A percentile compares a stretch with the other conserved stretches of the same genome.
Conservation (phyloP, 2,888 invertebrate genomes). For the Volucella inflata region DNA sequence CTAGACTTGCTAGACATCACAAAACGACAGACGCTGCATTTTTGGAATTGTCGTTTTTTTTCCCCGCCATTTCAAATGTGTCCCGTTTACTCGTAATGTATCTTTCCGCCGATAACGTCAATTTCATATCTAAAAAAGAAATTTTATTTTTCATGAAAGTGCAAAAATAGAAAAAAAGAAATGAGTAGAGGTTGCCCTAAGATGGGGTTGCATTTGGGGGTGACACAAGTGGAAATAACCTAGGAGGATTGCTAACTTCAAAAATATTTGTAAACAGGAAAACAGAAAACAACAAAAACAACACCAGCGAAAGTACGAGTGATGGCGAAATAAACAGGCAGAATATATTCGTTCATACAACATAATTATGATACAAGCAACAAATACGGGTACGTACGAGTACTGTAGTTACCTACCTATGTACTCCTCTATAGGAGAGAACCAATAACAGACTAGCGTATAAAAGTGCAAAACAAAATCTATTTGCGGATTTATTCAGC, state of each 20-base stretch:
- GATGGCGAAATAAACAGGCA: slow-evolving; percentile 40
- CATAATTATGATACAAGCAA: slow-evolving; percentile 28
- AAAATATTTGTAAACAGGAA: slow-evolving; percentile 64
- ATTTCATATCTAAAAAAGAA: slow-evolving; percentile 55
- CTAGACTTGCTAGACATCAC: slow-evolving; percentile 41
- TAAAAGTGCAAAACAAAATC: slow-evolving; percentile 60
- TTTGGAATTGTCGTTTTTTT: slow-evolving; percentile 47
- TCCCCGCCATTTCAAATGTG: no score
- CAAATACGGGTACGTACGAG: slow-evolving; percentile 22
- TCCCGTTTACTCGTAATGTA: not conserved
- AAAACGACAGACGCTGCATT: slow-evolving; percentile 56
- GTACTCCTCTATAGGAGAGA: no score
- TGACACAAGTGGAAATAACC: slow-evolving; percentile 15
- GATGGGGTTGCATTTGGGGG: slow-evolving; percentile 1
- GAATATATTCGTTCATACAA: slow-evolving; percentile 28
- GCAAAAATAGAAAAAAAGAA: slow-evolving; percentile 7
- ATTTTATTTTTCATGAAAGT: slow-evolving; percentile 45
- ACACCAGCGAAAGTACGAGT: slow-evolving; percentile 33
- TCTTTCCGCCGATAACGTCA: slow-evolving; percentile 39
- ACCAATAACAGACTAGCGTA: slow-evolving; percentile 12
- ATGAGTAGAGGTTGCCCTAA: not conserved
- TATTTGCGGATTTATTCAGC: slow-evolving; percentile 71
- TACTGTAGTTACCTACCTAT: not conserved
- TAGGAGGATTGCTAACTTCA: slow-evolving; percentile 25
- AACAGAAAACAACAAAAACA: slow-evolving; percentile 32